Percentiles rank a stretch among this genome's conserved stretches.
Evolutionary conservation across 2,797 vertebrate species (phyloP).

Genomic region (Eulemur rubriventer): DNA sequence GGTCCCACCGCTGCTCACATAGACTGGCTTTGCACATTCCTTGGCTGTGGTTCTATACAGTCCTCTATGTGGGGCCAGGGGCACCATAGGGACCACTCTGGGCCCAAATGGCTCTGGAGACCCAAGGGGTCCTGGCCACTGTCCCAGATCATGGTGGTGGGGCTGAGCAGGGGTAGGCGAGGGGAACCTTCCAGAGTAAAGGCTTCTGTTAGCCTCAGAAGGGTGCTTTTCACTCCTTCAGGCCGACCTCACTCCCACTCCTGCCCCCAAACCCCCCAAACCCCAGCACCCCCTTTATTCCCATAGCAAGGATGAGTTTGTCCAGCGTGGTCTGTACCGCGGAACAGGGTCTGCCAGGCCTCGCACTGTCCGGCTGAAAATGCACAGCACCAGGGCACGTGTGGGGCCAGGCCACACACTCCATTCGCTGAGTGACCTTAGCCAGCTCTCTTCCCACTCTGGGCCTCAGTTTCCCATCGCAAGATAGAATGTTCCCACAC

Average conservation of each 20-base stretch:
- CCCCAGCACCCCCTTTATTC: neutral
- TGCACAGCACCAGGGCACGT: accelerated
- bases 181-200: slow-evolving; percentile 23
- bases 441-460: neutral
- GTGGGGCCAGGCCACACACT: neutral
- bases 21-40: neutral
- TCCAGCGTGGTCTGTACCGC: neutral
- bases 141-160: neutral
- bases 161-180: neutral
- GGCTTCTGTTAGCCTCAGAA: neutral
- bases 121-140: neutral
- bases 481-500: neutral
- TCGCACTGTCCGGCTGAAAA: neutral
- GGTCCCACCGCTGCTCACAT: accelerated
- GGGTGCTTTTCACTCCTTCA: neutral
- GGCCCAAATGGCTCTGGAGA: neutral
- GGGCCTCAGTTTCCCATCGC: slow-evolving; percentile 20
- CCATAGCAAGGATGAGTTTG: neutral
- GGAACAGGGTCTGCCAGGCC: neutral
- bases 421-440: neutral
- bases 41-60: neutral
- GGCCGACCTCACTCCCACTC: neutral
- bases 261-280: too few species aligned
- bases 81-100: neutral
- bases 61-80: neutral